A percentile compares a stretch with the other conserved stretches of the same genome.
Conservation (phyloP, 2,797 vertebrate species). For the Triplophysa yarkandensis region DNA sequence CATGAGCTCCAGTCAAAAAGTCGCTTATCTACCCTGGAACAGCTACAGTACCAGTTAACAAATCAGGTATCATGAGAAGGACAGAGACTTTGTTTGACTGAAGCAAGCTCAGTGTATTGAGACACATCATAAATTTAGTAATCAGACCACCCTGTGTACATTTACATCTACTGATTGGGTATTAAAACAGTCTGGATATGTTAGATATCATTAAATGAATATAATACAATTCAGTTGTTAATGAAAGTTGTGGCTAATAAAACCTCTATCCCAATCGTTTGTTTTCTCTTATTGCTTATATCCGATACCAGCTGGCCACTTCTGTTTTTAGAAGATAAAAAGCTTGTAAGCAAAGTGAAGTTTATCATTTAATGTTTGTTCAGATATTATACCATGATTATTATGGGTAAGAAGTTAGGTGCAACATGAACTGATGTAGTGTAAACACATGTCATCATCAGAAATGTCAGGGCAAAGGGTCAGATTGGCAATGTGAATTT, state of each 20-base stretch:
- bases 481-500: too few relatives aligned
- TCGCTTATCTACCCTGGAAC: slow-evolving; percentile 74
- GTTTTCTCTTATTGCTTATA: too few relatives aligned
- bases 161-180: slow-evolving; percentile 25
- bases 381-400: too few relatives aligned
- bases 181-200: not conserved
- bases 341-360: too few relatives aligned
- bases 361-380: too few relatives aligned
- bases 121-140: slow-evolving; percentile 11
- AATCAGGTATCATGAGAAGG: slow-evolving; percentile 71
- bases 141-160: slow-evolving; percentile 34
- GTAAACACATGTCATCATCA: too few relatives aligned
- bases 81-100: slow-evolving; percentile 15
- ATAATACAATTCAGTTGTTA: not conserved
- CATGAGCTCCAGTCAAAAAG: slow-evolving; percentile 56
- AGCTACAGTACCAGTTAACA: slow-evolving; percentile 78
- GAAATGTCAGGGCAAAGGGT: too few relatives aligned
- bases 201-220: too few relatives aligned
- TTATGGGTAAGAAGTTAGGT: too few relatives aligned
- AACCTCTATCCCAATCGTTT: not conserved
- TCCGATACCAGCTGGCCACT: too few relatives aligned
- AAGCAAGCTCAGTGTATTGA: slow-evolving; percentile 9
- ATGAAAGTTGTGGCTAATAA: not conserved
- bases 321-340: too few relatives aligned
- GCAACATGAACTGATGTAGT: too few relatives aligned